A percentile compares a stretch with the other conserved stretches of the same genome.
Conservation (phyloP, 2,797 vertebrate genomes). For the Carduelis carduelis region DNA sequence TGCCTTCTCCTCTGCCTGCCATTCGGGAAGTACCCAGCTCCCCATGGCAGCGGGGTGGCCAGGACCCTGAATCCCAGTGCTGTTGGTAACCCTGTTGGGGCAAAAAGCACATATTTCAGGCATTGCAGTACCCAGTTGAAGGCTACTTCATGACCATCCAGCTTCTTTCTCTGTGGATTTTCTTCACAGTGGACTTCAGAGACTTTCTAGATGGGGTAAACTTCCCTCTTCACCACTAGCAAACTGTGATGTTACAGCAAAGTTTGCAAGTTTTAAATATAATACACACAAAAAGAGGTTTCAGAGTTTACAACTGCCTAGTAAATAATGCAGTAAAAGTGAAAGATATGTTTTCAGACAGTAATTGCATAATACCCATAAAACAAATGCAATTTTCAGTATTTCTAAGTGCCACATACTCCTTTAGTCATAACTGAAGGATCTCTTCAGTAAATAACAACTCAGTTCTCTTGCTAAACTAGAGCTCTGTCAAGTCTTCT, state of each 20-base stretch:
- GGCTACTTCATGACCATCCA: not conserved
- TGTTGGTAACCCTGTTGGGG: accelerated
- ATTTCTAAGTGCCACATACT: not conserved
- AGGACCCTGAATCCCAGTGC: too few species aligned
- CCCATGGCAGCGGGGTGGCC: accelerated
- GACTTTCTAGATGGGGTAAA: not conserved
- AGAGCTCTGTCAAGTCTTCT: not conserved
- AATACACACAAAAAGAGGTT: not conserved
- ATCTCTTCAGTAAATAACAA: not conserved
- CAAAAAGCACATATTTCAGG: not conserved
- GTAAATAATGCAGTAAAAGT: slow-evolving; percentile 27
- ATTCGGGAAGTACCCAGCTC: not conserved
- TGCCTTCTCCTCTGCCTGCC: not conserved
- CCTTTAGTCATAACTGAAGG: not conserved
- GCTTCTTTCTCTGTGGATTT: not conserved
- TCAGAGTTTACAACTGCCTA: not conserved
- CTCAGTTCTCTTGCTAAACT: not conserved
- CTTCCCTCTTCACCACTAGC: not conserved
- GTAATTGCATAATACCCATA: not conserved
- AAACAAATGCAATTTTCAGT: not conserved
- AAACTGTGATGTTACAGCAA: not conserved
- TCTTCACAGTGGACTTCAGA: not conserved
- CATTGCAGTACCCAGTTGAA: not conserved
- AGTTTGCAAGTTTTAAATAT: not conserved
- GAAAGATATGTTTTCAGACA: not conserved